These are phyloP conservation scores for Picus viridis DNA, from an alignment of 2,797 vertebrate genomes.

Conservation along the genomic window DNA sequence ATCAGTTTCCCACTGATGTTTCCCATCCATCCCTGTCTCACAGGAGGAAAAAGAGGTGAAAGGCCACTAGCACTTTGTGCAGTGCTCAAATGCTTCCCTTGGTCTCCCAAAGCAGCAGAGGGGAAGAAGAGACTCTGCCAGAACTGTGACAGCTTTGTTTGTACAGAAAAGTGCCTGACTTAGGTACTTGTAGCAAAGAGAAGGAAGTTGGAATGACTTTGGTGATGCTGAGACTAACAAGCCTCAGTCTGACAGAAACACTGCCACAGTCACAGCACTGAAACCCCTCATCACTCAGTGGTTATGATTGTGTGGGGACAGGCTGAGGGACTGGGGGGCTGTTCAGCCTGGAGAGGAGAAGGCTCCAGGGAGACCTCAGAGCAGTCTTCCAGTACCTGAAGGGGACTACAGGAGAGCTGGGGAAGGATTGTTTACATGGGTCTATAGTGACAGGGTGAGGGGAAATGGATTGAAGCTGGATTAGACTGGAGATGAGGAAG, in stretches of 20 bases:
- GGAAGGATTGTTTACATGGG: no score
- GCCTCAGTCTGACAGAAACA: background rate
- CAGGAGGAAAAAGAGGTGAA: background rate
- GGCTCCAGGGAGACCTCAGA: no score
- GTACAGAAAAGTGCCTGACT: background rate
- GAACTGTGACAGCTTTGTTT: background rate
- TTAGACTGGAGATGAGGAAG: no score
- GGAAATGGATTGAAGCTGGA: no score
- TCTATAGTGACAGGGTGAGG: no score
- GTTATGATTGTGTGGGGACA: background rate
- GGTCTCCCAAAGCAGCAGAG: background rate
- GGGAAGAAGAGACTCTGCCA: background rate
- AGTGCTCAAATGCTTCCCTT: background rate
- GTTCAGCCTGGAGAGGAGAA: no score
- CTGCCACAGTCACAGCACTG: background rate
- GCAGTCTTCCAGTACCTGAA: no score
- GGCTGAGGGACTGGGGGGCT: no score
- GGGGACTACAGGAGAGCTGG: no score
- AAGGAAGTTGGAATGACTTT: background rate
- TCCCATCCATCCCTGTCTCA: background rate
- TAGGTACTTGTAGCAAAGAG: background rate
- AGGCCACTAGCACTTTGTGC: background rate
- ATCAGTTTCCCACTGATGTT: background rate
- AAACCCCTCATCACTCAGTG: background rate
- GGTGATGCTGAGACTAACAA: background rate